Conservation (phyloP, 2,797 vertebrate genomes). For the Chelmon rostratus region DNA sequence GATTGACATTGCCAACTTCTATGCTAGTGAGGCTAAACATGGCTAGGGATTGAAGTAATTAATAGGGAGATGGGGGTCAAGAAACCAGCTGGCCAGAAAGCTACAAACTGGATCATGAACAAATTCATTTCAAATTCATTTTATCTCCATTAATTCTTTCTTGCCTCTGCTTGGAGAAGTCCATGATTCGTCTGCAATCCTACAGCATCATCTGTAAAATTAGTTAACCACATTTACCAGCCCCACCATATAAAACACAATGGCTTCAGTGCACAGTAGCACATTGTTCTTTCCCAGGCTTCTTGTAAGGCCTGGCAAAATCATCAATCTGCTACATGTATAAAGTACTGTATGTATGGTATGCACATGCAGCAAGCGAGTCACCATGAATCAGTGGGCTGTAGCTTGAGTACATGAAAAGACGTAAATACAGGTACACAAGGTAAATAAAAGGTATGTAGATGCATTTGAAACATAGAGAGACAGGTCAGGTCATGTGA, state of each 20-base stretch:
- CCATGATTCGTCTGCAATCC: background rate
- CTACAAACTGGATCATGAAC: background rate
- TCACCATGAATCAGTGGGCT: constrained; percentile 2
- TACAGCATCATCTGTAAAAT: constrained; percentile 15
- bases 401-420: constrained; percentile 8
- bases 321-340: constrained; percentile 14
- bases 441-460: constrained; percentile 4
- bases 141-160: background rate
- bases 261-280: constrained; percentile 17
- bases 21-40: background rate
- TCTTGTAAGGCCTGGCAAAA: constrained; percentile 24
- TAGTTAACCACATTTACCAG: constrained; percentile 15
- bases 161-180: background rate
- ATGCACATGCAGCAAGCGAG: background rate
- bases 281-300: background rate
- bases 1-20: too few species aligned
- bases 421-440: constrained; percentile 12
- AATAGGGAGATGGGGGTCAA: background rate
- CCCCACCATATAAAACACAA: constrained; percentile 20
- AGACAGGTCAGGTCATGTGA: background rate
- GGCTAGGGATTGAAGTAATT: background rate
- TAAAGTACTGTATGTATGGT: background rate
- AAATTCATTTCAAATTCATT: background rate
- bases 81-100: background rate
- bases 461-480: constrained; percentile 11